Evolutionary conservation across 2,797 vertebrate species (phyloP), one percentile per base, ranked within the genome.

Genomic region (Anabacerthia variegaticeps): DNA sequence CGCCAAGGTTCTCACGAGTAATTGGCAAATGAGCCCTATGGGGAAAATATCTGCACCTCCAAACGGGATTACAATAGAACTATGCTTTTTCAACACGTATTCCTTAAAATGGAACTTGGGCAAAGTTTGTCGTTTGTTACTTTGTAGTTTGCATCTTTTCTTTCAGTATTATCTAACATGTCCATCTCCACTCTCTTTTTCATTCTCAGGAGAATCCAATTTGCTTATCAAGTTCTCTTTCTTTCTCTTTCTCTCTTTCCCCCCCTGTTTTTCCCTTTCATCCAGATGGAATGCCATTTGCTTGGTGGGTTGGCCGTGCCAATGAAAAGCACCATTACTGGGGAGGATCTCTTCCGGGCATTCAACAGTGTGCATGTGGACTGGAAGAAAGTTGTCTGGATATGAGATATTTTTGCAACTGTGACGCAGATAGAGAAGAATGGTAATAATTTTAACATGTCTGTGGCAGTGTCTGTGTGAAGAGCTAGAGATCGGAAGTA

Each of bases 401-500:
- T 97, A 98, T 99, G 97, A 99, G 98, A 96, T 98, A 99, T 97
- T 99, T 99, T 97, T 99, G 99, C 97, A 99, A 99, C 97, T 99
- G 99, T 73, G 99, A 99, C 1, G 99, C 99, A 18, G 99, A 99
- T 93, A 97, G 96, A 94, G 98, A 99, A 66, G 95, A 98, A 92
- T 99, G 99, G 99, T 99, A 98, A 98, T 88, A 44, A 93, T 68
- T 93, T 93, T 92, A 73, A 94, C 8, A 9, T 32, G 16, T 80
- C 51, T 89, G 44, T 56, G 51, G 39, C 52, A 48, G 36, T 75
- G 34, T 88, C 69, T 78, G 10, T 88, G 51, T 85, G 69, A 78
- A 82, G 52, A 78, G 18, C 4, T 89, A 49, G 63, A 34, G 46
- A 12, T 21, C 89, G 58, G 22, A 84, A 62, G 5, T 39, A 67